These are phyloP conservation scores for Disparrhopalites patrizii DNA, from an alignment of 2,888 invertebrate genomes.

Conservation along the genomic window DNA sequence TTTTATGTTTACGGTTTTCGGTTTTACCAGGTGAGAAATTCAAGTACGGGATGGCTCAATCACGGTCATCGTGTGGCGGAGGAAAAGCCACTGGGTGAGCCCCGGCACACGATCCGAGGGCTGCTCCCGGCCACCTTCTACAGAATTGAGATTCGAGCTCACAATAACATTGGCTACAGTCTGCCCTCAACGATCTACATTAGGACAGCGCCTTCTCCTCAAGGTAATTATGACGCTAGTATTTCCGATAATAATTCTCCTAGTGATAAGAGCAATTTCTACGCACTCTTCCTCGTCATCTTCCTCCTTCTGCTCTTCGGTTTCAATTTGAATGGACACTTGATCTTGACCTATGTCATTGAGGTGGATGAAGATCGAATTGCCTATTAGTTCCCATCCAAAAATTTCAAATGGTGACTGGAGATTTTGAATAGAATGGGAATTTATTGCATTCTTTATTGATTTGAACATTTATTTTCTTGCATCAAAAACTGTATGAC, in stretches of 20 bases:
- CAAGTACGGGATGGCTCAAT: conserved; percentile 45
- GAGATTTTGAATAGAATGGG: no score
- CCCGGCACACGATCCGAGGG: conserved; percentile 57
- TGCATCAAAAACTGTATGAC: no score
- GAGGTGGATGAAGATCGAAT: no score
- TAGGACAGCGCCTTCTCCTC: conserved; percentile 64
- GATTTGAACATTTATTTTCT: no score
- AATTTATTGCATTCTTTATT: no score
- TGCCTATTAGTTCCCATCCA: no score
- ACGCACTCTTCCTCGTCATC: neutral
- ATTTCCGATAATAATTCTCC: no score
- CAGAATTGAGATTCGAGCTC: conserved; percentile 76
- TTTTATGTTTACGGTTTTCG: neutral
- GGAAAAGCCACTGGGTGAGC: conserved; percentile 37
- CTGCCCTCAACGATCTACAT: conserved; percentile 71
- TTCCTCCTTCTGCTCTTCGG: neutral
- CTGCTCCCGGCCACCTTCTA: conserved; percentile 77
- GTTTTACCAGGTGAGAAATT: conserved; percentile 48
- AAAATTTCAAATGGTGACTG: no score
- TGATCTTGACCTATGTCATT: no score
- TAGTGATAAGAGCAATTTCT: neutral
- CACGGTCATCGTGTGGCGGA: conserved; percentile 37
- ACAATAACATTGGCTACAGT: conserved; percentile 80
- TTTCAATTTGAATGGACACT: no score
- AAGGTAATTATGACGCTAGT: no score